Evolutionary conservation across 2,113 vertebrate species (phyloP), one percentile per base, ranked within the genome.

Genomic region (cat (Felis catus)): DNA sequence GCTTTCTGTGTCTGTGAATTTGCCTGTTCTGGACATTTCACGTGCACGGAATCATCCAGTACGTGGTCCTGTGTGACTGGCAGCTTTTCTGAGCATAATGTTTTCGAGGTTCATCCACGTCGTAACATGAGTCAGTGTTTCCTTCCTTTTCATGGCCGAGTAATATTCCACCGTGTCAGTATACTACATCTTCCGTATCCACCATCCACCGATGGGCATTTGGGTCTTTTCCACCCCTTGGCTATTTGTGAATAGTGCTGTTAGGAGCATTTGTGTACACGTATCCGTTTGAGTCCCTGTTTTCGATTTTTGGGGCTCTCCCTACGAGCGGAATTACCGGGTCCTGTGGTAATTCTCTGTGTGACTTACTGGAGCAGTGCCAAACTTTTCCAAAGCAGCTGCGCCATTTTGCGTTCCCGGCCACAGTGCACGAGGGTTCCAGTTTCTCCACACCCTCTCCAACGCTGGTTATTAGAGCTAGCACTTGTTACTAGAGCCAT

Each of bases 61-160:
- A 63, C 25, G 29, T 80, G 80, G 13, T 65, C n/a, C 73, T 73
- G 16, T 23, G 78, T 33, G 86, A 55, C 92, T 55, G 55, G 16
- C 53, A 51, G 53, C 41, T 73, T 27, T 23, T n/a, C 90, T 66
- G 12, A 65, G 51, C 8, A 0, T 53, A 14, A 16, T 18, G 33
- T 41, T 65, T 36, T 65, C 0, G 0, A n/a, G 31, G 63, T 21
- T n/a, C 91, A 10, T 31, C 45, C 68, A 23, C 19, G 0, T 13
- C 14, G 76, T 36, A 2, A 58, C 16, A 0, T 18, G 13, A 18
- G 7, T 31, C 23, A 31, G 18, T 0, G 58, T 45, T 74, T 63
- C n/a, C 4, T 21, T 53, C 39, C 15, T 89, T 61, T 78, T 61
- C 27, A 23, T 5, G 39, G 58, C 79, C 1, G 19, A 33, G 3